A percentile compares a stretch with the other conserved stretches of the same genome.
Evolutionary conservation across 1,140 invertebrate species (phyloP).

Genomic region (Metaphire vulgaris): DNA sequence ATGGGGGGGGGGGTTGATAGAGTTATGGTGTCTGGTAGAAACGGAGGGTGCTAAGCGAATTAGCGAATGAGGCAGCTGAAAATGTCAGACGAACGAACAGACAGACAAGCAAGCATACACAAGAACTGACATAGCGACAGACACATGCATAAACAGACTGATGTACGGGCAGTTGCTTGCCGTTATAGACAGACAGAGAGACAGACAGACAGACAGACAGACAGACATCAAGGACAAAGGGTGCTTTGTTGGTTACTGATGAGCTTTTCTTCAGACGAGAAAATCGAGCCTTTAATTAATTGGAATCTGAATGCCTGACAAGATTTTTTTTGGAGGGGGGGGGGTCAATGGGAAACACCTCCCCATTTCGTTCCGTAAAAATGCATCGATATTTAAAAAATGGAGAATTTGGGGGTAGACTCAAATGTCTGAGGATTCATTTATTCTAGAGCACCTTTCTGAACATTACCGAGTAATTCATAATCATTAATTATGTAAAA

Average conservation of each 20-base stretch:
- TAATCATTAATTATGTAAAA: no score
- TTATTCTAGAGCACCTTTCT: no score
- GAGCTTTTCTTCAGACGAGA: no score
- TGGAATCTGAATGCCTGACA: background rate
- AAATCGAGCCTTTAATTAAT: background rate
- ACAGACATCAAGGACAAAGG: background rate
- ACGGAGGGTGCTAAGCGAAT: no score
- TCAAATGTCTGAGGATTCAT: no score
- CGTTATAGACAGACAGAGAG: background rate
- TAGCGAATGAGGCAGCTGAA: no score
- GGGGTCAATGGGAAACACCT: no score
- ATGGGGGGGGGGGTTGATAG: background rate
- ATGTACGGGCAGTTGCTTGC: background rate
- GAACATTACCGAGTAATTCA: no score
- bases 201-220: background rate
- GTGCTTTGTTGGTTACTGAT: background rate
- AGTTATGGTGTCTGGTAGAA: background rate
- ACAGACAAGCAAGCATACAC: background rate
- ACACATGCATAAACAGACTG: background rate
- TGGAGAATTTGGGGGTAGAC: background rate
- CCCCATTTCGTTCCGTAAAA: background rate
- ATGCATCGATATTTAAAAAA: background rate
- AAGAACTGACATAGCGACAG: background rate
- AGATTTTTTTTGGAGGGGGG: no score
- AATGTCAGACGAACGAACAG: background rate